Base-by-base conservation (phyloP, 2,888 invertebrate genomes). In the Clusia tigrina region DNA sequence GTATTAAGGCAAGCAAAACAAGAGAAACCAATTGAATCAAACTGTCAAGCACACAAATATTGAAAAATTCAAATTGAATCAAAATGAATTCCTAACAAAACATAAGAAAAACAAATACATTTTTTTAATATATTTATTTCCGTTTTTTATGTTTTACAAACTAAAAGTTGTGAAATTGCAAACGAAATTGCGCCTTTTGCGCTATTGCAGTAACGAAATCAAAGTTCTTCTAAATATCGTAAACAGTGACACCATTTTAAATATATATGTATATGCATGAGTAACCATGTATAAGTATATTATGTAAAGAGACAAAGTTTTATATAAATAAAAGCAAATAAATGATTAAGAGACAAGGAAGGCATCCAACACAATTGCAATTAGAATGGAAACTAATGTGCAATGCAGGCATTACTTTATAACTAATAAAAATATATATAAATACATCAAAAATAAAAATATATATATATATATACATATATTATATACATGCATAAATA, bases 331-430 rank as follows among this genome's bases (percentile, higher is more conserved):
- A 42, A 5, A 42, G 10, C n/a, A 42, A 10, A 42, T 42, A 42
- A 42, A 42, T 58, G 53, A 55, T 42, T 15, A 51, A 54, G 2
- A 24, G 15, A 54, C 12, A 24, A n/a, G 25, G 26, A 26, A 24
- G 25, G 15, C 15, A 26, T 26, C n/a, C n/a, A n/a, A n/a, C n/a
- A n/a, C n/a, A n/a, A n/a, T n/a, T n/a, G n/a, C n/a, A 32, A 32
- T 32, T 9, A 66, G 68, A 60, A 61, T 65, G 62, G 64, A 68
- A 42, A 42, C n/a, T 42, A 53, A 9, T 75, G 78, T 78, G 79
- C 79, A 79, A 79, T 77, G 77, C 74, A 75, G 76, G 69, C 71
- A 72, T 77, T 78, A 78, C 79, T 77, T 77, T 78, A 74, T 63
- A 54, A 60, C 68, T 56, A 38, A 6, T 51, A 58, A 32, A 23